Percentiles rank a stretch among this genome's conserved stretches.
phyloP scores from a whole-genome alignment of 2,113 vertebrate genomes.

The Mesocricetus auratus region DNA sequence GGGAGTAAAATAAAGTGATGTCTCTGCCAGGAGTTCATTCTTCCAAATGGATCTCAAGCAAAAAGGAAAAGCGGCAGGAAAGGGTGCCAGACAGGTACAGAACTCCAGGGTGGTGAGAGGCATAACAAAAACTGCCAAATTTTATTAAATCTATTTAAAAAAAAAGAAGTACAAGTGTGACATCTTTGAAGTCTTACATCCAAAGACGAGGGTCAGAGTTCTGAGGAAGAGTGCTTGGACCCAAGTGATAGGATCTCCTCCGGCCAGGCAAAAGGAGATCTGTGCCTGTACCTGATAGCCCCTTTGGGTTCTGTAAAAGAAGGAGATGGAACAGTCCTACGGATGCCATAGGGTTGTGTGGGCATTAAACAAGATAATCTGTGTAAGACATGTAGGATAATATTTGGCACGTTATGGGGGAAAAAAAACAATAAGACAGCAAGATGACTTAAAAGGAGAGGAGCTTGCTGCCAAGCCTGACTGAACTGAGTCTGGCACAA shows the following conservation, averaged over 20 bases:
- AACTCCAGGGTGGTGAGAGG: background rate
- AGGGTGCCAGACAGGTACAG: background rate
- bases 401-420: background rate
- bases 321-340: background rate
- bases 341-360: background rate
- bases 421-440: background rate
- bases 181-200: background rate
- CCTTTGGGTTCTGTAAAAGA: background rate
- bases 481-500: background rate
- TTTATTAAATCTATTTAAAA: background rate
- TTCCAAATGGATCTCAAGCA: constrained; percentile 7
- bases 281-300: background rate
- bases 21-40: background rate
- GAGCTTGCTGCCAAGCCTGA: background rate
- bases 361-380: background rate
- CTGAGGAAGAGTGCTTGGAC: background rate
- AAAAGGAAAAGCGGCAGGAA: background rate
- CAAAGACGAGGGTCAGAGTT: background rate
- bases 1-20: background rate
- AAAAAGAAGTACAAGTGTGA: background rate
- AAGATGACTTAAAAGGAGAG: background rate
- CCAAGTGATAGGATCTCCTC: background rate
- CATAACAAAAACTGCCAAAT: background rate
- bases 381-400: background rate
- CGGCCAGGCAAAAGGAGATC: background rate